phyloP scores from a whole-genome alignment of 1,140 invertebrate genomes.

The Alviniconcha marisindica region DNA sequence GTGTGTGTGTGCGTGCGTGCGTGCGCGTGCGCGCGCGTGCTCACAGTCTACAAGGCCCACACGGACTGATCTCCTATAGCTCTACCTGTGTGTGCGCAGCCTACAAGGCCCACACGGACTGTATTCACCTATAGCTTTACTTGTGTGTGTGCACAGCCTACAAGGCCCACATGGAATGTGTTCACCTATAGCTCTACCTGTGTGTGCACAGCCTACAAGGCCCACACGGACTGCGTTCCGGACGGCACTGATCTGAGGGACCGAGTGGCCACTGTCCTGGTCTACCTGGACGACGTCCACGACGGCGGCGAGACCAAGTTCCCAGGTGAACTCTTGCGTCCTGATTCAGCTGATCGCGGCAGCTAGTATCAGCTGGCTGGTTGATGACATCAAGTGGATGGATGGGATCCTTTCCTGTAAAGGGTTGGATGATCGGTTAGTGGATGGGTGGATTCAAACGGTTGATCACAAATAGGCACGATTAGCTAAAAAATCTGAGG shows the following conservation, averaged over 20 bases:
- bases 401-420: too few species aligned
- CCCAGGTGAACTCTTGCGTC: slow-evolving; percentile 68
- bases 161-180: background rate
- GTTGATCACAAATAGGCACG: too few species aligned
- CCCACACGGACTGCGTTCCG: slow-evolving; percentile 72
- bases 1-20: background rate
- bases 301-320: slow-evolving; percentile 74
- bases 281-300: slow-evolving; percentile 71
- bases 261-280: slow-evolving; percentile 70
- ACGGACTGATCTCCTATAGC: too few species aligned
- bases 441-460: too few species aligned
- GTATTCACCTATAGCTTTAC: slow-evolving; percentile 52
- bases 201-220: slow-evolving; percentile 69
- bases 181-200: background rate
- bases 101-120: slow-evolving; percentile 74
- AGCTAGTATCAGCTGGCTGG: too few species aligned
- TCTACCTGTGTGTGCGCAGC: slow-evolving; percentile 48
- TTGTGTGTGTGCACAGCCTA: slow-evolving; percentile 36
- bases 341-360: too few species aligned
- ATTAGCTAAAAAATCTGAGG: too few species aligned
- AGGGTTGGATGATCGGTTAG: too few species aligned
- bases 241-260: slow-evolving; percentile 65
- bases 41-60: background rate
- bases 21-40: background rate
- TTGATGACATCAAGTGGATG: too few species aligned